Percentiles rank a stretch among this genome's conserved stretches.
Conservation (phyloP, 1,140 invertebrate genomes). For the Eubasilissa regina region DNA sequence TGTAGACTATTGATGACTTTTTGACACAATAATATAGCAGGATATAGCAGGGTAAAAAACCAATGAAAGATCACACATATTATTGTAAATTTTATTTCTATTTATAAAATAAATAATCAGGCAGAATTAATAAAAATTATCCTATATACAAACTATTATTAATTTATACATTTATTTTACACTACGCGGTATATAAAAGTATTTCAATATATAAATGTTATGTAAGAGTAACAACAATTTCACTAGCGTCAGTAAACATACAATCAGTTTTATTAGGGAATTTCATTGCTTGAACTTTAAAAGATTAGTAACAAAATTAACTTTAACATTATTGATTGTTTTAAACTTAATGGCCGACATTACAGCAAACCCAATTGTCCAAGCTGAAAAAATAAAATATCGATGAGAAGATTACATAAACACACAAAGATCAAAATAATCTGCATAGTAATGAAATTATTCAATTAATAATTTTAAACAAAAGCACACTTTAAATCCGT, state of each 20-base stretch:
- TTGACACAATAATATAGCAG: too few species aligned
- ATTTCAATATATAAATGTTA: conserved; percentile 18
- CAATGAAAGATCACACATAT: not conserved
- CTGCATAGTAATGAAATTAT: conserved; percentile 2
- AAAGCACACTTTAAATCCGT: not conserved
- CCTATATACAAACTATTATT: conserved; percentile 15
- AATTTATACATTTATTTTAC: conserved; percentile 17
- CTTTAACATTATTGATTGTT: not conserved
- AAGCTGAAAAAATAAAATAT: conserved; percentile 65
- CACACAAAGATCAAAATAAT: not conserved
- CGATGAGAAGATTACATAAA: not conserved
- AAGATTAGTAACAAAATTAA: conserved; percentile 5
- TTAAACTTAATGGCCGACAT: conserved; percentile 47
- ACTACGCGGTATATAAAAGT: conserved; percentile 33
- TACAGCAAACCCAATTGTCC: conserved; percentile 71
- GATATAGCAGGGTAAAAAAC: not conserved
- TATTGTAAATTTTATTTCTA: conserved; percentile 34
- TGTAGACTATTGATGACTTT: too few species aligned
- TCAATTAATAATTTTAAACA: conserved; percentile 22
- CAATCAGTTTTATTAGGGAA: conserved; percentile 22
- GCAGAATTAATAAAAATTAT: conserved; percentile 10
- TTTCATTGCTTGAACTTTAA: conserved; percentile 35
- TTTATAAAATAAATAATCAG: conserved; percentile 45
- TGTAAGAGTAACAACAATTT: conserved; percentile 28
- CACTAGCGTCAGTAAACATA: conserved; percentile 19